These are phyloP conservation scores for Erpornis zantholeuca DNA, from an alignment of 2,113 vertebrate species.

Conservation along the genomic window DNA sequence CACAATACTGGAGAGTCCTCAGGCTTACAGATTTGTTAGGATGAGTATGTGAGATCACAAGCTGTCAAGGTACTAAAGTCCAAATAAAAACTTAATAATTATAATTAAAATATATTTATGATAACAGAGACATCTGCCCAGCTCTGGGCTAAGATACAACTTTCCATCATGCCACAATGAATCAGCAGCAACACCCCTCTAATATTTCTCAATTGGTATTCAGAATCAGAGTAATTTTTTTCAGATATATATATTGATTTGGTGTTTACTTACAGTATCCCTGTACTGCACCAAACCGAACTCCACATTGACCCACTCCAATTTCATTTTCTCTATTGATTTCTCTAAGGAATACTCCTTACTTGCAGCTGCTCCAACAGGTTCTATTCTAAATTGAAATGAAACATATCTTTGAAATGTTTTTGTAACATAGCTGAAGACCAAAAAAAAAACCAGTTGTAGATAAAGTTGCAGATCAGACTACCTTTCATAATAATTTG, in stretches of 20 bases:
- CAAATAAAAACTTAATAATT: too few relatives aligned
- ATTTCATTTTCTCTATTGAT: conserved; percentile 88
- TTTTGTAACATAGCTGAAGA: neutral
- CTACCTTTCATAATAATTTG: neutral
- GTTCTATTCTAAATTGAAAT: conserved; percentile 80
- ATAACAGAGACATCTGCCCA: neutral
- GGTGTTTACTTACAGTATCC: conserved; percentile 81
- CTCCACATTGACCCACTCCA: conserved; percentile 78
- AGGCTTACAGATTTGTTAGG: neutral
- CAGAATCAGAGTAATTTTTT: neutral
- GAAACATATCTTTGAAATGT: neutral
- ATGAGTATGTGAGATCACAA: neutral
- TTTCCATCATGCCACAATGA: neutral
- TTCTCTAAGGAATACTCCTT: conserved; percentile 90
- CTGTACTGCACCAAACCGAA: conserved; percentile 82
- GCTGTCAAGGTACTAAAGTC: neutral
- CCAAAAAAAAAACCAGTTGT: neutral
- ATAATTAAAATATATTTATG: too few relatives aligned
- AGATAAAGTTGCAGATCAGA: neutral
- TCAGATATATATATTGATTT: neutral
- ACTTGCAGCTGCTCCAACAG: conserved; percentile 83
- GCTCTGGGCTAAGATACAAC: neutral
- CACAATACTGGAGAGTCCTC: neutral
- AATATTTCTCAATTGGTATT: neutral
- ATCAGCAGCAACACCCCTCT: neutral